Evolutionary conservation across 2,888 invertebrate genomes (phyloP).

Genomic region (Drosophila nr. fundita): DNA sequence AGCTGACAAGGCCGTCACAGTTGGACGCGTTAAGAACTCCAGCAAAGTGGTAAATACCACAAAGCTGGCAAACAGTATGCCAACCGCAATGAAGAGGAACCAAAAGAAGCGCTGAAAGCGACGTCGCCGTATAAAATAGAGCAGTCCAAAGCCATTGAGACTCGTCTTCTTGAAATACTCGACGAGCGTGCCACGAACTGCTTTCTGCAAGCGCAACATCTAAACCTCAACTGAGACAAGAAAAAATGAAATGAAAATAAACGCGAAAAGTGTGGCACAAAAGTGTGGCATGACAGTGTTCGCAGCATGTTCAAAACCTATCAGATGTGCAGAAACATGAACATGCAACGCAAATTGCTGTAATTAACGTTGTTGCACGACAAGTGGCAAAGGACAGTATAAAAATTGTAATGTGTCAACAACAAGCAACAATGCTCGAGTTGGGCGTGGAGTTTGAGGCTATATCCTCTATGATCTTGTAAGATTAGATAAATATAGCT

Average conservation of each 20-base stretch:
- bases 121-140: constrained; percentile 73
- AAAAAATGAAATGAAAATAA: no score
- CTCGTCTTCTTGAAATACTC: constrained; percentile 82
- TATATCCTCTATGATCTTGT: background rate
- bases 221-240: constrained; percentile 10
- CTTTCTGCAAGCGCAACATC: constrained; percentile 58
- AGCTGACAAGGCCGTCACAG: constrained; percentile 63
- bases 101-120: constrained; percentile 78
- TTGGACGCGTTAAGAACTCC: constrained; percentile 70
- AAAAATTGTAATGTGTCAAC: constrained; percentile 5
- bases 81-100: constrained; percentile 75
- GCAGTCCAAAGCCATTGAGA: constrained; percentile 80
- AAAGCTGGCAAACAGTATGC: constrained; percentile 66
- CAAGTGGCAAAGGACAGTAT: background rate
- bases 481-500: no score
- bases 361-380: constrained; percentile 34
- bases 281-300: background rate
- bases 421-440: background rate
- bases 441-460: background rate
- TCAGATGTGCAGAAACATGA: constrained; percentile 30
- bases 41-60: constrained; percentile 65
- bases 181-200: constrained; percentile 67
- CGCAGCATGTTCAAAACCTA: constrained; percentile 5
- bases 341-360: constrained; percentile 17
- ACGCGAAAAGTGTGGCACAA: background rate